These are phyloP conservation scores for Leptinotarsa defecta DNA, from an alignment of 1,140 invertebrate genomes.

Conservation along the genomic window DNA sequence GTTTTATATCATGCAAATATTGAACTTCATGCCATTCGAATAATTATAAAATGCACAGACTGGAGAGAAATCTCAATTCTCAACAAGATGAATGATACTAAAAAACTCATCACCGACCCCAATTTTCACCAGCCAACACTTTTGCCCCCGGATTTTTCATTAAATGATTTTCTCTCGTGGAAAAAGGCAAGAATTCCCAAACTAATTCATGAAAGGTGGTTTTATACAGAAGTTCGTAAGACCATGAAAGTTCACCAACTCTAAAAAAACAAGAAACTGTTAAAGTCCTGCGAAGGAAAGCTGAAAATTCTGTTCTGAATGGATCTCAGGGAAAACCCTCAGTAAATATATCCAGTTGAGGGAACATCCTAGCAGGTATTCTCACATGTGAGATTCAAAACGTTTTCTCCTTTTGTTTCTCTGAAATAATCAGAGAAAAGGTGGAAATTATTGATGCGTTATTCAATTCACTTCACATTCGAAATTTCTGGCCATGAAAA, in stretches of 20 bases:
- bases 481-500: no score
- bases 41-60: no score
- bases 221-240: conserved; percentile 2
- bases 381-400: not conserved
- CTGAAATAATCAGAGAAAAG: not conserved
- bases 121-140: no score
- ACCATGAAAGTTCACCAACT: conserved; percentile 5
- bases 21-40: no score
- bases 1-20: no score
- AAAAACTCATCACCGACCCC: no score
- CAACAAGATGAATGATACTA: no score
- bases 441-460: not conserved
- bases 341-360: not conserved
- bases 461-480: not conserved
- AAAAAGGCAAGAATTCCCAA: not conserved
- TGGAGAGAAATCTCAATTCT: no score
- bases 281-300: not conserved
- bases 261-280: conserved; percentile 3
- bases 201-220: conserved; percentile 6
- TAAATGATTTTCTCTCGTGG: not conserved
- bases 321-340: not conserved
- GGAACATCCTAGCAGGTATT: not conserved
- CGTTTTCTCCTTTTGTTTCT: not conserved
- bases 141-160: not conserved
- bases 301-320: not conserved